A percentile compares a stretch with the other conserved stretches of the same genome.
phyloP scores from a whole-genome alignment of 2,113 vertebrate species.

The Planiliza haematocheilus region DNA sequence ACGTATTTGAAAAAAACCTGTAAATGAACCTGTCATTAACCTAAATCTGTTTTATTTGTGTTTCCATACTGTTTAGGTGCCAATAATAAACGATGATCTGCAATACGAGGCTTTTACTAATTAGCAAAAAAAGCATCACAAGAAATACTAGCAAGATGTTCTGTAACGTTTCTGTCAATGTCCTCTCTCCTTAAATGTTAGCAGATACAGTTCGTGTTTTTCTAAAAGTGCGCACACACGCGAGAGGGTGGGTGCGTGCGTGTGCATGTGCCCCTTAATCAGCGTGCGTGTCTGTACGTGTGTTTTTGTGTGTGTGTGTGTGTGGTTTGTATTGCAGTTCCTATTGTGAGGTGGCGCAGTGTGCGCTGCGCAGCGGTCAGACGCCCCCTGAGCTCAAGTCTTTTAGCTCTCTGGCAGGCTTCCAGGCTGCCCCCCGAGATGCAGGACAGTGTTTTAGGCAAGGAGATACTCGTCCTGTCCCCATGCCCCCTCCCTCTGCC shows the following conservation, averaged over 20 bases:
- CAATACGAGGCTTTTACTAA: conserved; percentile 23
- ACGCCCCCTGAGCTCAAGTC: conserved; percentile 86
- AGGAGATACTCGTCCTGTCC: conserved; percentile 76
- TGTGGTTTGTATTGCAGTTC: conserved; percentile 87
- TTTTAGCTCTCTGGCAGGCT: conserved; percentile 86
- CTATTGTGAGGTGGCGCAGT: conserved; percentile 87
- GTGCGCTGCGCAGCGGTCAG: conserved; percentile 83
- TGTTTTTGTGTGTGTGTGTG: conserved; percentile 62
- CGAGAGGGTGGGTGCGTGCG: conserved; percentile 39
- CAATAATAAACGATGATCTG: conserved; percentile 28
- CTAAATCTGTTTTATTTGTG: conserved; percentile 55
- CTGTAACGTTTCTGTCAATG: conserved; percentile 40
- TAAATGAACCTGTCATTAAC: conserved; percentile 47
- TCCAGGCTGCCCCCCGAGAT: conserved; percentile 86
- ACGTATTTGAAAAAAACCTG: conserved; percentile 33
- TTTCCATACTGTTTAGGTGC: conserved; percentile 51
- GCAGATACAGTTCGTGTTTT: conserved; percentile 26
- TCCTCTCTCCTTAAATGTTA: conserved; percentile 38
- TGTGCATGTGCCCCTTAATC: conserved; percentile 62
- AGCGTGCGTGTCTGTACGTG: conserved; percentile 65
- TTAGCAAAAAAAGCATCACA: conserved; percentile 3
- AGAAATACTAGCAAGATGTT: conserved; percentile 35
- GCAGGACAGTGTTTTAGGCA: conserved; percentile 88
- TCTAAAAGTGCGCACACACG: conserved; percentile 33
- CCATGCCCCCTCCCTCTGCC: conserved; percentile 49